Conservation (phyloP, 2,888 invertebrate species). For the Polydrusus pterygomalis region DNA sequence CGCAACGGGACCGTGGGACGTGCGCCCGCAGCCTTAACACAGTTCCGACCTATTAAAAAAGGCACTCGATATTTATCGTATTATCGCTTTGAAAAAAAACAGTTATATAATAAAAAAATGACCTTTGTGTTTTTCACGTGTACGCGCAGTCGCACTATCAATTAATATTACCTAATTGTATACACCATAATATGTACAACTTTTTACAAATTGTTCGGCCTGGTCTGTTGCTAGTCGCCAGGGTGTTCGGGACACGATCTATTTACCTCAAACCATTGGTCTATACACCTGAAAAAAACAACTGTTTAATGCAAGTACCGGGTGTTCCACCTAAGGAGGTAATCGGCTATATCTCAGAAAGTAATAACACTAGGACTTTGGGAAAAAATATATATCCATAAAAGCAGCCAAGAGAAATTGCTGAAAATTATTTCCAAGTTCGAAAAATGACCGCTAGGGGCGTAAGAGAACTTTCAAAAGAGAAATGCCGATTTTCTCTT, state of each 20-base stretch:
- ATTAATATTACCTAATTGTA: constrained; percentile 35
- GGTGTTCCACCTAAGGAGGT: too few relatives aligned
- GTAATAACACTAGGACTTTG: too few relatives aligned
- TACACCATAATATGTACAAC: constrained; percentile 54
- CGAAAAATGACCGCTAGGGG: too few relatives aligned
- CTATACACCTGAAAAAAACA: constrained; percentile 89
- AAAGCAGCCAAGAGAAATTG: too few relatives aligned
- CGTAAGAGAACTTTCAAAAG: too few relatives aligned
- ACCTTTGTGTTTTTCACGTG: constrained; percentile 8
- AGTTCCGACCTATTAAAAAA: neutral
- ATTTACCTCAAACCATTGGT: constrained; percentile 99
- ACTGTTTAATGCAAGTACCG: neutral
- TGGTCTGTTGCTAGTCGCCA: constrained; percentile 82
- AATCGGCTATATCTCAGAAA: too few relatives aligned
- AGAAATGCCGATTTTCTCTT: too few relatives aligned
- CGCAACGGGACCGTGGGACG: too few relatives aligned
- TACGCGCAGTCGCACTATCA: constrained; percentile 33
- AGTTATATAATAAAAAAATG: constrained; percentile 9
- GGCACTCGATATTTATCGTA: neutral
- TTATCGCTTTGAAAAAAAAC: neutral
- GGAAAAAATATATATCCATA: too few relatives aligned
- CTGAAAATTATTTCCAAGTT: too few relatives aligned
- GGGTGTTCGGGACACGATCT: constrained; percentile 99
- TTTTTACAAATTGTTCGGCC: constrained; percentile 38
- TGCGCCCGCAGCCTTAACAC: neutral